These are phyloP conservation scores for Latrodectus hesperus DNA, from an alignment of 2,888 invertebrate genomes.

Conservation along the genomic window DNA sequence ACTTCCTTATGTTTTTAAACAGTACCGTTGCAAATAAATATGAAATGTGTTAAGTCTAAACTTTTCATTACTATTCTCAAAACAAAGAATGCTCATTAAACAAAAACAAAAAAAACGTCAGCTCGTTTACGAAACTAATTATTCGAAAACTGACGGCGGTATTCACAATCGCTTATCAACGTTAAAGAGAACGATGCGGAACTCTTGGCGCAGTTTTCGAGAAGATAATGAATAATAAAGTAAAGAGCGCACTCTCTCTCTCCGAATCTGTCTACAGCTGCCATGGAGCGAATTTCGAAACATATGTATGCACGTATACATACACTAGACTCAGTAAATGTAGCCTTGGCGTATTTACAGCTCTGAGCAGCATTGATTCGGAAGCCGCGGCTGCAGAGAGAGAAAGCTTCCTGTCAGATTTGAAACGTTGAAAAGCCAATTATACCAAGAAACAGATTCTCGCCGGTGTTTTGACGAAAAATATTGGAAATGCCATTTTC, in stretches of 20 bases:
- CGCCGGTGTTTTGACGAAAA: background rate
- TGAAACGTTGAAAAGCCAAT: constrained; percentile 2
- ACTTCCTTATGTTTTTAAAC: too few relatives aligned
- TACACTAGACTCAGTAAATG: background rate
- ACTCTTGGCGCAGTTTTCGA: background rate
- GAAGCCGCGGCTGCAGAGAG: background rate
- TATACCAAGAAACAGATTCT: background rate
- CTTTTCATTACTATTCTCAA: too few relatives aligned
- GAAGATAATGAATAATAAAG: constrained; percentile 8
- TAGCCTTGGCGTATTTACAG: background rate
- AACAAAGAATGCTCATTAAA: too few relatives aligned
- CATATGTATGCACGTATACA: background rate
- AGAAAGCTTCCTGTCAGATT: background rate
- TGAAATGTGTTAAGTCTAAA: too few relatives aligned
- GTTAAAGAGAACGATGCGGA: background rate
- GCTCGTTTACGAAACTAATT: constrained; percentile 1
- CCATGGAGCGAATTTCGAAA: background rate
- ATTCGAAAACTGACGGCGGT: background rate
- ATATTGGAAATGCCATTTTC: background rate
- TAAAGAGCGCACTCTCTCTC: background rate
- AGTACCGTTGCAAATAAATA: too few relatives aligned
- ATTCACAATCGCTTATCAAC: background rate
- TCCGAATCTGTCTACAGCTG: too few relatives aligned
- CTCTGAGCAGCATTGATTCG: background rate
- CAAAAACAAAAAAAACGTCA: too few relatives aligned